phyloP scores from a whole-genome alignment of 2,888 invertebrate species.

The Rugalucina vietnamica region DNA sequence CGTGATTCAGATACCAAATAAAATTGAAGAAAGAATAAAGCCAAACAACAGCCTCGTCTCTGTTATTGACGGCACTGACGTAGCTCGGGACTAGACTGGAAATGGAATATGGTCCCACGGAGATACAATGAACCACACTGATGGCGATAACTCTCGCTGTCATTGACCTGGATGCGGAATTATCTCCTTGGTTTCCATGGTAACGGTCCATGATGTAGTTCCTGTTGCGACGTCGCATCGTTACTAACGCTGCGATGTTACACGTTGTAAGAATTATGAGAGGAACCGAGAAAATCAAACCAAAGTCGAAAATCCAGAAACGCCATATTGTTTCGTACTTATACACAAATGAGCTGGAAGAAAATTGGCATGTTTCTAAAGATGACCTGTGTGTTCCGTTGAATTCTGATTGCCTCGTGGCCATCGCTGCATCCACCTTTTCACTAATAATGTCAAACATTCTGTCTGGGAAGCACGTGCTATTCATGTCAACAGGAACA shows the following conservation, averaged over 20 bases:
- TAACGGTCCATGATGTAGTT: background rate
- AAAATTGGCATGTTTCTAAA: background rate
- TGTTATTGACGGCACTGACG: background rate
- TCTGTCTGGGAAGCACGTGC: background rate
- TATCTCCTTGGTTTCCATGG: background rate
- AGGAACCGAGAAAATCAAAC: background rate
- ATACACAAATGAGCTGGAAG: background rate
- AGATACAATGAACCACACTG: background rate
- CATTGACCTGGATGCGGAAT: background rate
- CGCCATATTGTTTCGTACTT: background rate
- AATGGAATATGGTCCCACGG: background rate
- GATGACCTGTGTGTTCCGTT: background rate
- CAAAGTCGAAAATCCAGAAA: background rate
- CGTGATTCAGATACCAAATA: background rate
- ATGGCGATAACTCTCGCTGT: background rate
- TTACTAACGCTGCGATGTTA: background rate
- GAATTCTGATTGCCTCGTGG: background rate
- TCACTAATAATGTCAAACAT: background rate
- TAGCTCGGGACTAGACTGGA: background rate
- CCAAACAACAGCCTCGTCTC: background rate
- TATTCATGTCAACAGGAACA: background rate
- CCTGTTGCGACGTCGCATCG: background rate
- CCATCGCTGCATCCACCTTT: background rate
- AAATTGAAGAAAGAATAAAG: background rate
- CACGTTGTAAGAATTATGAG: background rate